Evolutionary conservation across 2,113 vertebrate species (phyloP).

Genomic region (Barbus barbus): DNA sequence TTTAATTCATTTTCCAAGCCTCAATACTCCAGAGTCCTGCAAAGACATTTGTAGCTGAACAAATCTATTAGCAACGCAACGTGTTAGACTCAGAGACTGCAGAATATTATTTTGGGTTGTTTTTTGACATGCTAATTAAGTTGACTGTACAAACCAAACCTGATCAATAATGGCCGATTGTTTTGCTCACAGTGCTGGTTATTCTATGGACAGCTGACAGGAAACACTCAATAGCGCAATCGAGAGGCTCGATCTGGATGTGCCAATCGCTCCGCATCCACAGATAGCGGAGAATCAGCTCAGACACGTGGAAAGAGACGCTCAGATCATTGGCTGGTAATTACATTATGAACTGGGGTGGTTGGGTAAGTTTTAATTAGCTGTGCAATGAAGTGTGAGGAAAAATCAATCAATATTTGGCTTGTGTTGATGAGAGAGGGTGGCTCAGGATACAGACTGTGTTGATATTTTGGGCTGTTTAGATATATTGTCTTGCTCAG

Average conservation of each 20-base stretch:
- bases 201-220: constrained; percentile 58
- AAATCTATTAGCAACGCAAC: background rate
- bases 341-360: constrained; percentile 60
- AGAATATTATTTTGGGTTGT: background rate
- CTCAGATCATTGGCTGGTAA: constrained; percentile 65
- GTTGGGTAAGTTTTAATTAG: constrained; percentile 69
- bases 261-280: background rate
- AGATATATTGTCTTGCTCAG: background rate
- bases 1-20: constrained; percentile 4
- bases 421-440: constrained; percentile 6
- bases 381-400: constrained; percentile 54
- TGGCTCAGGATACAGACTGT: background rate
- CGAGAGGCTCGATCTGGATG: constrained; percentile 21
- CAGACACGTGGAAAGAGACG: background rate
- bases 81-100: background rate
- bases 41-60: background rate
- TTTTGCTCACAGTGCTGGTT: constrained; percentile 38
- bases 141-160: background rate
- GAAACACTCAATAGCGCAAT: constrained; percentile 51
- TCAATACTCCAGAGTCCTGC: background rate
- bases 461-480: background rate
- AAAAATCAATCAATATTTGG: constrained; percentile 64
- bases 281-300: background rate
- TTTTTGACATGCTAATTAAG: background rate
- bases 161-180: constrained; percentile 48